Evolutionary conservation across 2,888 invertebrate genomes (phyloP).

Genomic region (Zaprionus bogoriensis): DNA sequence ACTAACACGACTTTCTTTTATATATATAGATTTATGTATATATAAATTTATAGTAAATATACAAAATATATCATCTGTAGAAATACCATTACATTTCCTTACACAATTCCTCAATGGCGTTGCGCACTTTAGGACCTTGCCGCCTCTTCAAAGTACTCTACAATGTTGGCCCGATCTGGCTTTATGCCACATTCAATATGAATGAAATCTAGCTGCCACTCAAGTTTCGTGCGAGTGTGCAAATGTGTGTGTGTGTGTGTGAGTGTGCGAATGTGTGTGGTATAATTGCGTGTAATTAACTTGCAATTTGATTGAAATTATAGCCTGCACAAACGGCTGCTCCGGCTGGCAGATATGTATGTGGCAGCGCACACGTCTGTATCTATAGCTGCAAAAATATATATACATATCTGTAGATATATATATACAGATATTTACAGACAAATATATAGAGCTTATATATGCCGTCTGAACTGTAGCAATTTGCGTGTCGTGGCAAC

Average conservation of each 20-base stretch:
- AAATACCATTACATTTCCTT: too few species aligned
- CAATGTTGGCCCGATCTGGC: not conserved
- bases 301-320: slow-evolving; percentile 79
- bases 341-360: slow-evolving; percentile 13
- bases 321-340: slow-evolving; percentile 42
- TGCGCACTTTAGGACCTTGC: not conserved
- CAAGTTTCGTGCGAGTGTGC: slow-evolving; percentile 35
- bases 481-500: slow-evolving; percentile 67
- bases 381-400: not conserved
- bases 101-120: too few species aligned
- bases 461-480: slow-evolving; percentile 36
- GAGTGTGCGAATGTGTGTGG: slow-evolving; percentile 38
- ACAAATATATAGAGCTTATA: slow-evolving; percentile 6
- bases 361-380: too few species aligned
- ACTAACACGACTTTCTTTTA: too few species aligned
- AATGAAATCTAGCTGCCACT: slow-evolving; percentile 42
- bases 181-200: not conserved
- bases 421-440: slow-evolving; percentile 3
- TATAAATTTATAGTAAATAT: too few species aligned
- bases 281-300: slow-evolving; percentile 74
- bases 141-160: not conserved
- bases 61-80: too few species aligned
- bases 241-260: slow-evolving; percentile 8
- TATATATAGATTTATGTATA: too few species aligned
- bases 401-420: not conserved